Percentiles rank a stretch among this genome's conserved stretches.
phyloP scores from a whole-genome alignment of 1,140 invertebrate genomes.

The Pogonomyrmex californicus region DNA sequence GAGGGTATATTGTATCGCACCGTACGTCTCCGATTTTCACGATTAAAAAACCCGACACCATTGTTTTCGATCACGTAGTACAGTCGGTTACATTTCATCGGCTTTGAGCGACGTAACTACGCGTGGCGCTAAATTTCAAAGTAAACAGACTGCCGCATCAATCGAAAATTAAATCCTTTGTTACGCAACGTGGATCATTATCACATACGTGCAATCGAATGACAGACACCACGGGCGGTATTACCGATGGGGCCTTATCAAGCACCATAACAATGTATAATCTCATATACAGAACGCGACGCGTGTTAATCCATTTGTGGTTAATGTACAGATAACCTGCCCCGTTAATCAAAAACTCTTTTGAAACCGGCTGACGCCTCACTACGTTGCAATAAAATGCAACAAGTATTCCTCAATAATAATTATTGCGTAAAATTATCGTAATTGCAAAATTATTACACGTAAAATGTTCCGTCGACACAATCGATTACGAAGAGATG shows the following conservation, averaged over 20 bases:
- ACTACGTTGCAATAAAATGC: neutral
- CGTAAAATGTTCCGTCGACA: neutral
- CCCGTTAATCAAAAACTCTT: constrained; percentile 34
- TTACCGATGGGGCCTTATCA: constrained; percentile 32
- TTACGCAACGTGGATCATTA: constrained; percentile 48
- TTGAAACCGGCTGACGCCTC: neutral
- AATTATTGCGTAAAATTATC: constrained; percentile 32
- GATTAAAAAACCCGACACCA: constrained; percentile 53
- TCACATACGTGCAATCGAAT: constrained; percentile 24
- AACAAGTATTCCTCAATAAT: constrained; percentile 29
- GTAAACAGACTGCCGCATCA: constrained; percentile 47
- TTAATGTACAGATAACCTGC: constrained; percentile 47
- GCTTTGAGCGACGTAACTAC: constrained; percentile 47
- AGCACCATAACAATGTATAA: constrained; percentile 24
- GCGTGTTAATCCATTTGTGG: constrained; percentile 32
- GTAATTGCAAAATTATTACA: constrained; percentile 22
- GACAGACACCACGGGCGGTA: constrained; percentile 5
- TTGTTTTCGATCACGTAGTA: constrained; percentile 38
- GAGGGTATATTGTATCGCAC: neutral
- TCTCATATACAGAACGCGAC: neutral
- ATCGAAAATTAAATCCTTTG: constrained; percentile 61
- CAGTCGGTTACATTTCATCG: constrained; percentile 50
- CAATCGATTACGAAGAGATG: neutral
- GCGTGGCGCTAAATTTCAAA: constrained; percentile 49
- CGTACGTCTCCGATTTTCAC: constrained; percentile 52